Percentiles rank a stretch among this genome's conserved stretches.
phyloP scores from a whole-genome alignment of 2,888 invertebrate genomes.

The Philereme vetulata region DNA sequence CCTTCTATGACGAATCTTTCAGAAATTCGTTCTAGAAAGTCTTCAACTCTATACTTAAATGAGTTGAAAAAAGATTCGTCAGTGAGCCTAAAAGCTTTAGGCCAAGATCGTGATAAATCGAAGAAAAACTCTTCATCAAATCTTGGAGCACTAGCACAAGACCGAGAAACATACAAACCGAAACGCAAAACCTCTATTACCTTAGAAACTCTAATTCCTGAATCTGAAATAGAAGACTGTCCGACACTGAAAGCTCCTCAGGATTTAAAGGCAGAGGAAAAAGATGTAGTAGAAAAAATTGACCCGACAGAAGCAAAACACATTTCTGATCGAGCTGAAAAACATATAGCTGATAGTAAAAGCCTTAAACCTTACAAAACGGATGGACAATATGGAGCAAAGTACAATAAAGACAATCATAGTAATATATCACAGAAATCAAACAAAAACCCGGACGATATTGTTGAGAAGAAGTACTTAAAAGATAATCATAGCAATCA shows the following conservation, averaged over 20 bases:
- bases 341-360: slow-evolving; percentile 65
- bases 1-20: slow-evolving; percentile 76
- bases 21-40: slow-evolving; percentile 74
- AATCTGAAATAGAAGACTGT: slow-evolving; percentile 80
- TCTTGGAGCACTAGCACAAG: slow-evolving; percentile 63
- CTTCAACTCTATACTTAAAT: slow-evolving; percentile 74
- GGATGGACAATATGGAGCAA: slow-evolving; percentile 71
- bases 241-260: slow-evolving; percentile 79
- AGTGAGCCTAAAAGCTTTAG: slow-evolving; percentile 65
- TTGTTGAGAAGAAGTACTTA: slow-evolving; percentile 71
- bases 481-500: slow-evolving; percentile 78
- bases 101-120: slow-evolving; percentile 58
- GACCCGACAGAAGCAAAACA: slow-evolving; percentile 69
- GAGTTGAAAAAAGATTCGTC: slow-evolving; percentile 79
- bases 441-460: slow-evolving; percentile 68
- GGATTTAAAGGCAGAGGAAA: slow-evolving; percentile 81
- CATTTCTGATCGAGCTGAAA: slow-evolving; percentile 69
- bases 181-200: slow-evolving; percentile 73
- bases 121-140: slow-evolving; percentile 70
- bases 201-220: slow-evolving; percentile 68
- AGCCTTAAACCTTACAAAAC: slow-evolving; percentile 73
- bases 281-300: slow-evolving; percentile 69
- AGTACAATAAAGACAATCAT: slow-evolving; percentile 70
- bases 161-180: slow-evolving; percentile 64
- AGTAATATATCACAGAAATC: slow-evolving; percentile 72